Percentiles rank a stretch among this genome's conserved stretches.
Conservation (phyloP, 2,113 vertebrate species). For the Lanius ludovicianus region DNA sequence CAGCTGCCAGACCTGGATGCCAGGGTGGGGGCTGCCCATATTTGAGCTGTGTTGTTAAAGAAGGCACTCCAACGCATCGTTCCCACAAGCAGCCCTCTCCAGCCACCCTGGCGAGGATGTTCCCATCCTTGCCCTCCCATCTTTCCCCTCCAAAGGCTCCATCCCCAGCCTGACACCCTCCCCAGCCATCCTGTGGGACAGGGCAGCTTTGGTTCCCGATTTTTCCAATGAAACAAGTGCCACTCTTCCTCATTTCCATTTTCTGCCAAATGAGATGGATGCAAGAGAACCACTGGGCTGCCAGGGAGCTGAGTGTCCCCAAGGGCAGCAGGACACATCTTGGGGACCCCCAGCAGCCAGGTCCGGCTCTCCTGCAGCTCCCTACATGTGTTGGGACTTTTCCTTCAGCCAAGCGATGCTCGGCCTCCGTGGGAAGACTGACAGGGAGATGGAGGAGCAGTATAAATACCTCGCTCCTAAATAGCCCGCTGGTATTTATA, state of each 20-base stretch:
- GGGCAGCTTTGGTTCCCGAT: not conserved
- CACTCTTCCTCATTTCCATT: not conserved
- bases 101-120: rapidly evolving
- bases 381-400: rapidly evolving
- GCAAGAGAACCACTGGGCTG: rapidly evolving
- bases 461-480: not conserved
- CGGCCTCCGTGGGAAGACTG: rapidly evolving
- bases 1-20: rapidly evolving
- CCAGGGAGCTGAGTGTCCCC: rapidly evolving
- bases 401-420: not conserved
- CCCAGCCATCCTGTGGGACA: not conserved
- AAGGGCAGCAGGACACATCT: not conserved
- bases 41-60: not conserved
- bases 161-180: not conserved
- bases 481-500: conserved; percentile 54
- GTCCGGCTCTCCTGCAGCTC: not conserved
- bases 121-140: not conserved
- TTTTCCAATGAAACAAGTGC: rapidly evolving
- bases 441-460: not conserved
- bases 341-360: rapidly evolving
- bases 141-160: not conserved
- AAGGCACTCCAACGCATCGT: not conserved
- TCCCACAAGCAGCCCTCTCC: not conserved
- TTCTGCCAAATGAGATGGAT: not conserved
- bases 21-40: rapidly evolving